Percentiles rank a stretch among this genome's conserved stretches.
phyloP scores from a whole-genome alignment of 2,113 vertebrate genomes.

The Eulacestoma nigropectus region DNA sequence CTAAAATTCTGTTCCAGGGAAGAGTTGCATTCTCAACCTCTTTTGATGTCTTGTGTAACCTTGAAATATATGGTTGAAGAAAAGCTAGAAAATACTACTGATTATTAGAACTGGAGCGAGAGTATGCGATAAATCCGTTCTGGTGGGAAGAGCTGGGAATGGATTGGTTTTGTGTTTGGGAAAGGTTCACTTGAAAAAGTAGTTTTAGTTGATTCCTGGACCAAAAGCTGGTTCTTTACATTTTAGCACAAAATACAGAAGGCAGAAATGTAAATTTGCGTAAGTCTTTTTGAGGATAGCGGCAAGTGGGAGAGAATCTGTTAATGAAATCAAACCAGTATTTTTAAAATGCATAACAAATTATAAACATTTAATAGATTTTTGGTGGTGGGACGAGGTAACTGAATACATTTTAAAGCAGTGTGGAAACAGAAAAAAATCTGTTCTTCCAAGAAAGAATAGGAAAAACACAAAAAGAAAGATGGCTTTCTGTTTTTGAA shows the following conservation, averaged over 20 bases:
- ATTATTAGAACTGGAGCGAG: background rate
- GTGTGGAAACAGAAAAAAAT: background rate
- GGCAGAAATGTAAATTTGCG: background rate
- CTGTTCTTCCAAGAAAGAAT: background rate
- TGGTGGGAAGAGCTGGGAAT: background rate
- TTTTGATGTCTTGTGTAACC: background rate
- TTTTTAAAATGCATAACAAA: background rate
- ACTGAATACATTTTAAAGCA: background rate
- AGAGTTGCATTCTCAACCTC: background rate
- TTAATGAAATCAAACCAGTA: slow-evolving; percentile 10
- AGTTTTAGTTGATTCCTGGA: background rate
- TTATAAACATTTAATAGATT: background rate
- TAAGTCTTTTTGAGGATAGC: background rate
- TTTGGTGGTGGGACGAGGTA: background rate
- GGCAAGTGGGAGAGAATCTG: background rate
- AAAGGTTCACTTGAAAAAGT: background rate
- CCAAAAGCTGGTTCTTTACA: background rate
- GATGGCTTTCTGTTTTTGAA: slow-evolving; percentile 15
- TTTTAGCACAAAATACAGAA: background rate
- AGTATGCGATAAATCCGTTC: background rate
- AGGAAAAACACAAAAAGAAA: background rate
- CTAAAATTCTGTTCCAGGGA: background rate
- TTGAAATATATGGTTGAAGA: background rate
- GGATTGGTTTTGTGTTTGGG: background rate
- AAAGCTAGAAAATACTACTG: background rate